Conservation (phyloP, 2,888 invertebrate species). For the Andrena bucephala region DNA sequence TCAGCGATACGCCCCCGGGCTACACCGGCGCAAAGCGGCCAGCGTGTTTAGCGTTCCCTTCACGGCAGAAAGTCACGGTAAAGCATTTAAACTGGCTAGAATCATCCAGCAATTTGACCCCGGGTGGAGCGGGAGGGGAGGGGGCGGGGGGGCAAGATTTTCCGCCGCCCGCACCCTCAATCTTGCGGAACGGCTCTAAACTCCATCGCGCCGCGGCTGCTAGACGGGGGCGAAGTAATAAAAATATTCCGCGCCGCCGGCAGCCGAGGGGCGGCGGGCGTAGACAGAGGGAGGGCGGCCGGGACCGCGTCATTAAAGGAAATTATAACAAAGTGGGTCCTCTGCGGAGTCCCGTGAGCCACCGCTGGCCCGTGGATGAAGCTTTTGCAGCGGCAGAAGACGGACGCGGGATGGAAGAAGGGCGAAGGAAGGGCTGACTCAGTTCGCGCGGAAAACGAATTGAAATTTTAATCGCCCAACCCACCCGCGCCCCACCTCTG, state of each 20-base stretch:
- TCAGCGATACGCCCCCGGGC: not conserved
- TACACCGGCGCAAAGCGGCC: conserved; percentile 4
- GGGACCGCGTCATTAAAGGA: conserved; percentile 75
- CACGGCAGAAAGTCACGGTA: conserved; percentile 27
- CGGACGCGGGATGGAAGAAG: conserved; percentile 58
- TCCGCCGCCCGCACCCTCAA: conserved; percentile 56
- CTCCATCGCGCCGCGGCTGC: conserved; percentile 59
- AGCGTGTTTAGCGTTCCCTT: not conserved
- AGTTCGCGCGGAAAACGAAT: conserved; percentile 79
- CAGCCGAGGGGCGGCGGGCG: conserved; percentile 29
- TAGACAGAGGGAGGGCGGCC: conserved; percentile 54
- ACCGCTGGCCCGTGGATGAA: conserved; percentile 60
- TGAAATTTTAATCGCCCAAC: conserved; percentile 79
- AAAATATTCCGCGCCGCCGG: conserved; percentile 71
- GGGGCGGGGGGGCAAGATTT: conserved; percentile 39
- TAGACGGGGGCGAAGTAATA: conserved; percentile 69
- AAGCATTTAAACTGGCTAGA: conserved; percentile 46
- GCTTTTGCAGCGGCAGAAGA: conserved; percentile 60
- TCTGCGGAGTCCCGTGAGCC: conserved; percentile 63
- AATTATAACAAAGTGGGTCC: conserved; percentile 79
- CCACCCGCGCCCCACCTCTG: conserved; percentile 33
- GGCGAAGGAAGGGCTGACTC: conserved; percentile 74
- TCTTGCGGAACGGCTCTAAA: conserved; percentile 58
- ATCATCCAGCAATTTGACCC: conserved; percentile 54
- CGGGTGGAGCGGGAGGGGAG: too few species aligned